These are phyloP conservation scores for Oscheius sp. DNA, from an alignment of 2,888 invertebrate species.

Conservation along the genomic window DNA sequence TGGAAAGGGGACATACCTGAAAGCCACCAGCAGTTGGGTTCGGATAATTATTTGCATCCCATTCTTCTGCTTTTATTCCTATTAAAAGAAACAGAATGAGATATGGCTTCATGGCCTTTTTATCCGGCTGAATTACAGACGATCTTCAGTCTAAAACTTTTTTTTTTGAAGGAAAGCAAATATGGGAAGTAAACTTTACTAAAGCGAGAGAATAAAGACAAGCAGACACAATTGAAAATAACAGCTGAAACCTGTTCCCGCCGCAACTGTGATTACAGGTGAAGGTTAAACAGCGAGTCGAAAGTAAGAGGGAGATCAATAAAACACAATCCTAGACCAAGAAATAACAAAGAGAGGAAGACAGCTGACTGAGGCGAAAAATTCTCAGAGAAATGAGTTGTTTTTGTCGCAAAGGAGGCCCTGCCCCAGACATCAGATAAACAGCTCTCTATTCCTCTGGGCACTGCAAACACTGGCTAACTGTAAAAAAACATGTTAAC, in stretches of 20 bases:
- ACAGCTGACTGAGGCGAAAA: neutral
- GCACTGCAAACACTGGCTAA: conserved; percentile 5
- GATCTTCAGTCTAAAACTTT: neutral
- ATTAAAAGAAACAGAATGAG: conserved; percentile 31
- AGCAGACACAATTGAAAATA: neutral
- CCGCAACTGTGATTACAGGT: neutral
- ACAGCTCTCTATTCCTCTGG: conserved; percentile 3
- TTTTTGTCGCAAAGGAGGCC: neutral
- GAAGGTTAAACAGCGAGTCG: neutral
- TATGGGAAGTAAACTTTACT: no score
- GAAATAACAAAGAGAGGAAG: neutral
- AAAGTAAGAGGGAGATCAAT: neutral
- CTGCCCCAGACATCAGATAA: conserved; percentile 1
- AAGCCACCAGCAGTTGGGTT: conserved; percentile 62
- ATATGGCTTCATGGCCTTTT: conserved; percentile 33
- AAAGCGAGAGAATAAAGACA: neutral
- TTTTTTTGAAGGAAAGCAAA: no score
- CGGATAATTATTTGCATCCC: conserved; percentile 63
- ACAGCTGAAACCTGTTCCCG: neutral
- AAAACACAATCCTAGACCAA: no score
- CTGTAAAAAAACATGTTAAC: conserved; percentile 6
- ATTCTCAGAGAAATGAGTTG: neutral
- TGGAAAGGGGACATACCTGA: conserved; percentile 26
- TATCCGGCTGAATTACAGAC: neutral
- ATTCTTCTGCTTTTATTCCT: conserved; percentile 37